These are phyloP conservation scores for Pitta sordida DNA, from an alignment of 2,113 vertebrate species.

Conservation along the genomic window DNA sequence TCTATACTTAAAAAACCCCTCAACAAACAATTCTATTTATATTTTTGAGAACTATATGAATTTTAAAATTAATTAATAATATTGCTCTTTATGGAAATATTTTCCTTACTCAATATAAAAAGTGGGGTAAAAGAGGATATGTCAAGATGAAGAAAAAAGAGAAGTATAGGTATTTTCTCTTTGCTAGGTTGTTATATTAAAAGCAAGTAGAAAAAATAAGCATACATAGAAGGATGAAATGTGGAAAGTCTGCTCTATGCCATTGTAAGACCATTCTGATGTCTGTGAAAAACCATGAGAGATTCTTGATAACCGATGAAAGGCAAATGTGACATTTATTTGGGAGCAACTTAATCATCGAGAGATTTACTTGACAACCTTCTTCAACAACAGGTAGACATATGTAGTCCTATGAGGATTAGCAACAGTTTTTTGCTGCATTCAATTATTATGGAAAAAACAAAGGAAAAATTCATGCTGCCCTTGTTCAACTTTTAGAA, in stretches of 20 bases:
- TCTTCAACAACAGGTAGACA: background rate
- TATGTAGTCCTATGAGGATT: background rate
- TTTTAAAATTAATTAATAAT: background rate
- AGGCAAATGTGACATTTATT: background rate
- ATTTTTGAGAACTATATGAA: background rate
- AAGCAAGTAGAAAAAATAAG: background rate
- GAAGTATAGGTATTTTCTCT: background rate
- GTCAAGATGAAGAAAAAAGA: background rate
- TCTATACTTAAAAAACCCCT: background rate
- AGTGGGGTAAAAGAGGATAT: background rate
- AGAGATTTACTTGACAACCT: background rate
- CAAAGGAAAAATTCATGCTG: background rate
- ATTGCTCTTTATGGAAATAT: rapidly evolving
- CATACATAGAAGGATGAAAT: background rate
- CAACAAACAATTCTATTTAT: background rate
- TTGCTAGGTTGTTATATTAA: background rate
- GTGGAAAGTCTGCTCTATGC: rapidly evolving
- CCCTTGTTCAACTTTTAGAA: background rate
- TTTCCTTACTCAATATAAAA: background rate
- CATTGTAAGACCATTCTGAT: no score
- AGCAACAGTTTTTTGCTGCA: background rate
- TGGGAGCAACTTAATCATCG: background rate
- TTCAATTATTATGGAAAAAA: background rate
- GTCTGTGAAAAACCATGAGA: background rate
- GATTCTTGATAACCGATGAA: background rate